Evolutionary conservation across 2,113 vertebrate species (phyloP).

Genomic region (Malurus alboscapulatus): DNA sequence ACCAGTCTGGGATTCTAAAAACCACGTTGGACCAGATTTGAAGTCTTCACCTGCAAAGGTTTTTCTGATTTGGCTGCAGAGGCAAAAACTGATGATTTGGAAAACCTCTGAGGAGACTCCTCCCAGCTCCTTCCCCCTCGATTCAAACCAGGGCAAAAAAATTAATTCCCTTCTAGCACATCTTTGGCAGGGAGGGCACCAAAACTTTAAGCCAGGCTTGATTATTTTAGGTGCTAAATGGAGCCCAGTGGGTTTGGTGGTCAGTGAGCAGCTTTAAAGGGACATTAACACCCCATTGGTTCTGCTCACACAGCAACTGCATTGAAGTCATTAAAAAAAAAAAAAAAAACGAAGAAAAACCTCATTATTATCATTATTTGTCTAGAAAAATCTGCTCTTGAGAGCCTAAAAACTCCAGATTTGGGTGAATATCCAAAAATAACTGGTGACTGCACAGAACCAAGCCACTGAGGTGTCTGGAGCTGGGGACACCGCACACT

Average conservation of each 20-base stretch:
- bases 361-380: not conserved
- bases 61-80: not conserved
- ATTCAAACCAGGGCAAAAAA: not conserved
- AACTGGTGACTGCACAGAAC: not conserved
- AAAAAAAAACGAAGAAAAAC: not conserved
- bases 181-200: not conserved
- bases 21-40: not conserved
- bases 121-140: not conserved
- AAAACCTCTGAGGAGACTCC: not conserved
- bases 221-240: not conserved
- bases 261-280: not conserved
- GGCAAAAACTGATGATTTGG: not conserved
- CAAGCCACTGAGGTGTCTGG: not conserved
- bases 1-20: not conserved
- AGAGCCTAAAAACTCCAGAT: not conserved
- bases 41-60: not conserved
- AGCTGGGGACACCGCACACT: not conserved
- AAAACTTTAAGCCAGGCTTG: not conserved
- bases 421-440: not conserved
- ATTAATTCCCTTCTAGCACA: not conserved
- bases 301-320: not conserved
- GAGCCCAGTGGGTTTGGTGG: not conserved
- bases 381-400: not conserved
- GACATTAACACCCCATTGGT: not conserved
- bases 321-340: not conserved